These are phyloP conservation scores for Talpa occidentalis DNA, from an alignment of 2,113 vertebrate genomes.

Conservation along the genomic window DNA sequence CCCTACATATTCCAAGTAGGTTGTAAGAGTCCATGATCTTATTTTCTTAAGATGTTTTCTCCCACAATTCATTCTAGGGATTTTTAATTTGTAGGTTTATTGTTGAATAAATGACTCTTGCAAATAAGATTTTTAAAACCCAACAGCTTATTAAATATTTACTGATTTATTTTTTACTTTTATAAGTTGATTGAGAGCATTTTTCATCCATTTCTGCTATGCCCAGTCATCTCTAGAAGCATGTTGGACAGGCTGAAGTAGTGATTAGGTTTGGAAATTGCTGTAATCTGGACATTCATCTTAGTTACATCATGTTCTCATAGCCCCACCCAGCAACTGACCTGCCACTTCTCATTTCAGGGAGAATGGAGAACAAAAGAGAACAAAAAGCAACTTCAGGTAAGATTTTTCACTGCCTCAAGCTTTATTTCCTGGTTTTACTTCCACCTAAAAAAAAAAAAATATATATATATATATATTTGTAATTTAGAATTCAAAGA, in stretches of 20 bases:
- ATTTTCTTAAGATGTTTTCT: background rate
- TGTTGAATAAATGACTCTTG: background rate
- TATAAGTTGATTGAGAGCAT: background rate
- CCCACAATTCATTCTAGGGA: background rate
- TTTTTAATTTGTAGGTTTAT: background rate
- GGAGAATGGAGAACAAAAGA: conserved; percentile 65
- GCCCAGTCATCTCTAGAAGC: background rate
- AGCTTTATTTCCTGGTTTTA: conserved; percentile 27
- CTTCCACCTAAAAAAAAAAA: background rate
- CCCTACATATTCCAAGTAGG: background rate
- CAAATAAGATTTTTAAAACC: background rate
- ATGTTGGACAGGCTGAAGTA: background rate
- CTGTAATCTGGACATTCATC: background rate
- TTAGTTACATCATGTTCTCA: background rate
- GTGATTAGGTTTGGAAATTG: background rate
- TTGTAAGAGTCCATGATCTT: background rate
- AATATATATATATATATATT: background rate
- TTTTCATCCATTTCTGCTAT: background rate
- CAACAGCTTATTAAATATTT: background rate
- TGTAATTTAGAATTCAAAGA: conserved; percentile 15
- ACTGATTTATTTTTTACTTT: conserved; percentile 11
- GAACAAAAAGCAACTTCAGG: conserved; percentile 58
- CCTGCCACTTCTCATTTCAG: conserved; percentile 70
- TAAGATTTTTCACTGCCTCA: conserved; percentile 39
- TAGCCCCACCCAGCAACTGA: background rate